phyloP scores from a whole-genome alignment of 2,888 invertebrate species.

The Netelia melanura region DNA sequence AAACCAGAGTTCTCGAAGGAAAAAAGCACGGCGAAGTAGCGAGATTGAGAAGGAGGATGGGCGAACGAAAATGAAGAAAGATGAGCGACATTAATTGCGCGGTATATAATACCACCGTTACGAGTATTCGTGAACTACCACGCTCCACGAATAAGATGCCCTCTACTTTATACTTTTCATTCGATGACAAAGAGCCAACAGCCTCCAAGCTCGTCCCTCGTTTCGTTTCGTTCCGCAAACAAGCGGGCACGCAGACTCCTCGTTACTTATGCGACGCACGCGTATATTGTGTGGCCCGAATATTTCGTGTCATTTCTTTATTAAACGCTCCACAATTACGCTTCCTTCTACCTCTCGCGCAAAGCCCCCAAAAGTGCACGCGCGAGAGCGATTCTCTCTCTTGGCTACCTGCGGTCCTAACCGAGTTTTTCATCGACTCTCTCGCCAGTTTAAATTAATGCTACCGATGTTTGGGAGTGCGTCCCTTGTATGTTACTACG shows the following conservation, averaged over 20 bases:
- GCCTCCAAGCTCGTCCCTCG: conserved; percentile 44
- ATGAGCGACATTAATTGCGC: conserved; percentile 71
- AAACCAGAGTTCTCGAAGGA: conserved; percentile 13
- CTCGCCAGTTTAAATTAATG: conserved; percentile 72
- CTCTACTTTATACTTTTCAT: conserved; percentile 59
- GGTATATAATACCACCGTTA: conserved; percentile 62
- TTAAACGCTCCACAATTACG: conserved; percentile 77
- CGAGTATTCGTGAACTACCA: conserved; percentile 28
- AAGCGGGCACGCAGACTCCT: conserved; percentile 28
- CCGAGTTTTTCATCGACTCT: conserved; percentile 56
- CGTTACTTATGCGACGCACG: conserved; percentile 68
- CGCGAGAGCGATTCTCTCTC: conserved; percentile 68
- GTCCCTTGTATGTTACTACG: conserved; percentile 54
- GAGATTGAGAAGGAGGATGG: conserved; percentile 31
- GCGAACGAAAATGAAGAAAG: conserved; percentile 51
- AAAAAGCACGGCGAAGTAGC: conserved; percentile 19
- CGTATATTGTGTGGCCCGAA: conserved; percentile 76
- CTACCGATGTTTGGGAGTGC: conserved; percentile 53
- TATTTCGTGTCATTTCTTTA: conserved; percentile 80
- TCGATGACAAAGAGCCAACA: neutral
- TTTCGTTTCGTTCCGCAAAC: conserved; percentile 31
- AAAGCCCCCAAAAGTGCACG: conserved; percentile 30
- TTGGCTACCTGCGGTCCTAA: conserved; percentile 60
- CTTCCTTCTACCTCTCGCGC: conserved; percentile 61
- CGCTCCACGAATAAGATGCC: conserved; percentile 26